Evolutionary conservation across 2,888 invertebrate genomes (phyloP).

Genomic region (Apocheima hispidaria): DNA sequence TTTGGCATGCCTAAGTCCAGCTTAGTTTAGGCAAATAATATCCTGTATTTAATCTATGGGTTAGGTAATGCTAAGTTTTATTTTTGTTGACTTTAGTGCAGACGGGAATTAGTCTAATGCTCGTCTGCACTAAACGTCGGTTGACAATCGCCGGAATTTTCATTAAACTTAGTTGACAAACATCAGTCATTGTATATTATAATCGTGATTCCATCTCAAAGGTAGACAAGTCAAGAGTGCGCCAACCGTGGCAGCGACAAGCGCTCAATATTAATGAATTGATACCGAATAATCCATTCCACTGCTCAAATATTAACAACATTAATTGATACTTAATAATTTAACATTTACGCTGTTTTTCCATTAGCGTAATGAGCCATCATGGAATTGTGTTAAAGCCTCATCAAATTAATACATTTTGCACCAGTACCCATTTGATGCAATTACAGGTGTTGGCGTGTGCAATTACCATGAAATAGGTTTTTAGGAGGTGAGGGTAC

Average conservation of each 20-base stretch:
- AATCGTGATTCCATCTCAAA: conserved; percentile 21
- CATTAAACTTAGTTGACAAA: conserved; percentile 19
- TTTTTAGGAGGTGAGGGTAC: not conserved
- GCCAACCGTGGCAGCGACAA: conserved; percentile 16
- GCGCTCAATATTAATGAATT: conserved; percentile 30
- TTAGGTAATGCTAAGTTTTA: too few species aligned
- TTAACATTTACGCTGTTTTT: conserved; percentile 39
- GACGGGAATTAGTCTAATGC: too few species aligned
- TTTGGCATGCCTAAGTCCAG: too few species aligned
- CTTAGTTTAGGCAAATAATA: too few species aligned
- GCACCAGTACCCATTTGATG: conserved; percentile 13
- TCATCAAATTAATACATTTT: conserved; percentile 23
- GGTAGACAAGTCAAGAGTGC: conserved; percentile 7
- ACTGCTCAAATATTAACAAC: conserved; percentile 37
- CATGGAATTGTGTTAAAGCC: conserved; percentile 21
- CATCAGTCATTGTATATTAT: conserved; percentile 21
- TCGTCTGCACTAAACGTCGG: too few species aligned
- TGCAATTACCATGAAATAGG: not conserved
- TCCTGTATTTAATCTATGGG: too few species aligned
- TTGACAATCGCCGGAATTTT: conserved; percentile 24
- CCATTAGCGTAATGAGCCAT: conserved; percentile 35
- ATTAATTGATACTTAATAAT: conserved; percentile 37
- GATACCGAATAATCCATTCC: conserved; percentile 30
- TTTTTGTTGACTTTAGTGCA: too few species aligned
- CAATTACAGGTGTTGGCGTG: conserved; percentile 9